A percentile compares a stretch with the other conserved stretches of the same genome.
These are phyloP conservation scores for Aporophyla lueneburgensis DNA, from an alignment of 2,888 invertebrate genomes.

Conservation along the genomic window DNA sequence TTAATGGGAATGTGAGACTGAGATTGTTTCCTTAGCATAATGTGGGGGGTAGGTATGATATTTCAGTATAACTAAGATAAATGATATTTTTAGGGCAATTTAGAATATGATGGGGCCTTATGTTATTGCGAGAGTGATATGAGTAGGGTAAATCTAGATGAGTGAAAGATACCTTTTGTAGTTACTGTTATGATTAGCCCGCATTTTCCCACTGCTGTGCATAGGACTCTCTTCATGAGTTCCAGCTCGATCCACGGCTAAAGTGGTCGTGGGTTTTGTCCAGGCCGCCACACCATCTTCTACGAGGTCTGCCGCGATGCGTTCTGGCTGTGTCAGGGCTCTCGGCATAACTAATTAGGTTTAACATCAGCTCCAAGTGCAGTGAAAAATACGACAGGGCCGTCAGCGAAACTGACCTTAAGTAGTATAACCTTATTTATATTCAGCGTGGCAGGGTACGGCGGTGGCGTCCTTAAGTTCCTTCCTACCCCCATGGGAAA, in stretches of 20 bases:
- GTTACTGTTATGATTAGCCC: too few relatives aligned
- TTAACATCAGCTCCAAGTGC: too few relatives aligned
- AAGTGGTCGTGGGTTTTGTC: background rate
- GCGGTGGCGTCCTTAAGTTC: background rate
- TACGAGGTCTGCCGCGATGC: too few relatives aligned
- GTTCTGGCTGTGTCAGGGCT: too few relatives aligned
- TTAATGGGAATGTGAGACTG: slow-evolving; percentile 35
- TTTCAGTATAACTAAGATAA: slow-evolving; percentile 32
- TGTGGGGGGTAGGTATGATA: slow-evolving; percentile 9
- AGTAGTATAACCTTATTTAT: background rate
- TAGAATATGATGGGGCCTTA: background rate
- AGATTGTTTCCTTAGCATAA: slow-evolving; percentile 26
- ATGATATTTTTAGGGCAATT: slow-evolving; percentile 9
- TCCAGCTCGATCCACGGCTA: background rate
- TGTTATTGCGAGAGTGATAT: background rate
- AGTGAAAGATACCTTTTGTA: too few relatives aligned
- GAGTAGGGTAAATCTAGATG: background rate
- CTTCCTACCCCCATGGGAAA: background rate
- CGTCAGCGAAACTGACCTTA: background rate
- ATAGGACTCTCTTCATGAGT: background rate
- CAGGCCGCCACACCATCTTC: background rate
- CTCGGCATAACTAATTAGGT: too few relatives aligned
- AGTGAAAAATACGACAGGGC: too few relatives aligned
- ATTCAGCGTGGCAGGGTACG: background rate
- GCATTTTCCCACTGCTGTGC: background rate